Evolutionary conservation across 2,113 vertebrate species (phyloP).

Genomic region (Eira barbara): DNA sequence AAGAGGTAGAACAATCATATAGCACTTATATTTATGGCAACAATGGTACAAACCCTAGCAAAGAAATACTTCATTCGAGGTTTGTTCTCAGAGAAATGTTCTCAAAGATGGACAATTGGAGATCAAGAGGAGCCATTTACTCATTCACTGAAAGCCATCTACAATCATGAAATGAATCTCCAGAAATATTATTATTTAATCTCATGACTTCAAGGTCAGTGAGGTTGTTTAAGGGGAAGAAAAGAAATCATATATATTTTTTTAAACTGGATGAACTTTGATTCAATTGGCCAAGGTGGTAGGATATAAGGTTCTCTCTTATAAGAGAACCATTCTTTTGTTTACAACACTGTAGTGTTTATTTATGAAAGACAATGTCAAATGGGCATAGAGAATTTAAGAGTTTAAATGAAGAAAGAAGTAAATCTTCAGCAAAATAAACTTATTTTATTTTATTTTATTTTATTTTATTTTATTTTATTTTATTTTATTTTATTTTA

Average conservation of each 20-base stretch:
- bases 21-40: neutral
- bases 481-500: too few relatives aligned
- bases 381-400: neutral
- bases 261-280: neutral
- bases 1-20: neutral
- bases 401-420: neutral
- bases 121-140: neutral
- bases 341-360: neutral
- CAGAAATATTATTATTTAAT: conserved; percentile 4
- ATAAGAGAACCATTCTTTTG: neutral
- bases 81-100: conserved; percentile 9
- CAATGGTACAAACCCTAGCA: neutral
- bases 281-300: neutral
- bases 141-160: neutral
- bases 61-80: neutral
- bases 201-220: neutral
- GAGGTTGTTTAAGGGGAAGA: neutral
- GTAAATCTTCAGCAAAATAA: neutral
- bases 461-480: too few relatives aligned
- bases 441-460: too few relatives aligned
- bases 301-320: neutral
- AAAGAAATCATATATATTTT: neutral
- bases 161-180: neutral
- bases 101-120: neutral
- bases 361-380: neutral